phyloP scores from a whole-genome alignment of 2,113 vertebrate species.

The Recurvirostra avosetta region DNA sequence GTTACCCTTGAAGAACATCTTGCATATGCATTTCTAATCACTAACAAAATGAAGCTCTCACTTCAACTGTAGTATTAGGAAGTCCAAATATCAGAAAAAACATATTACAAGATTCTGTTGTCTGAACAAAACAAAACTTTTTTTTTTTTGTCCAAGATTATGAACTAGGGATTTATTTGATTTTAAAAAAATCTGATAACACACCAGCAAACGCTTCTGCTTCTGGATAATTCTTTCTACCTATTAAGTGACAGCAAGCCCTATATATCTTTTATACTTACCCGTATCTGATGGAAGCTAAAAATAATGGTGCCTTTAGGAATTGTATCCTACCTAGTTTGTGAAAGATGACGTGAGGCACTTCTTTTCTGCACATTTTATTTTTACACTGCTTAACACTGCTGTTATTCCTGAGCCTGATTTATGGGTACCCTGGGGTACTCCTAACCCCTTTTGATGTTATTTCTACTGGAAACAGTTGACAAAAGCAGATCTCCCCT shows the following conservation, averaged over 20 bases:
- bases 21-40: background rate
- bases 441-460: constrained; percentile 12
- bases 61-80: background rate
- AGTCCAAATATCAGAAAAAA: background rate
- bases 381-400: constrained; percentile 1
- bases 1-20: background rate
- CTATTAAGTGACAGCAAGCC: background rate
- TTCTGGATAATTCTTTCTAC: background rate
- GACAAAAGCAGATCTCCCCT: background rate
- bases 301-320: constrained; percentile 53
- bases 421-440: background rate
- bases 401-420: constrained; percentile 15
- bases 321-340: background rate
- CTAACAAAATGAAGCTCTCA: background rate
- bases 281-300: constrained; percentile 1
- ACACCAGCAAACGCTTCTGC: background rate
- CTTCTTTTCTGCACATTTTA: background rate
- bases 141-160: background rate
- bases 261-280: background rate
- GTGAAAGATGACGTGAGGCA: background rate
- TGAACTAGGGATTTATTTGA: background rate
- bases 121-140: background rate
- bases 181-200: background rate
- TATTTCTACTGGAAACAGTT: constrained; percentile 11
- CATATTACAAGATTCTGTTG: background rate